Base-by-base conservation (phyloP, 2,797 vertebrate genomes). In the Petrocephalus sullivani region DNA sequence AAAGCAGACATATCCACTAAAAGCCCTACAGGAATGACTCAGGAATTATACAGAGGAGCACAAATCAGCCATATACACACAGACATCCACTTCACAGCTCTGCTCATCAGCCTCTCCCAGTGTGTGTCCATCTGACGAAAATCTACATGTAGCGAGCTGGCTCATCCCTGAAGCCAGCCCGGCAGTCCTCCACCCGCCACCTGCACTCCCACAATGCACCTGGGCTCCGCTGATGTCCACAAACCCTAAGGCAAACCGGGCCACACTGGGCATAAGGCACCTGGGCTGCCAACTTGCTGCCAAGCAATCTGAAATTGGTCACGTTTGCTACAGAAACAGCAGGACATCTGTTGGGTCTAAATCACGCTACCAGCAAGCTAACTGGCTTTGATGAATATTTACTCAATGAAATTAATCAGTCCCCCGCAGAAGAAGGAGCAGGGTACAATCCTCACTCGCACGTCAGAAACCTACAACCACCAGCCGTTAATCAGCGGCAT, bases 131-230 rank as follows among this genome's bases (percentile, higher is more conserved):
- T 88, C 87, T 83, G 87, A 88, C 3, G 12, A 49, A 46, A 56
- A 58, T 21, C 78, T 75, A 37, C 87, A 88, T 49, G 71, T 61
- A 16, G 71, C 19, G 37, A 61, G 87, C 54, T 60, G 19, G 71
- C 87, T 57, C 78, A 10, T 58, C 84, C 54, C 75, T 37, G 41
- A 28, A 51, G 75, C 54, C 54, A 46, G 49, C 23, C 57, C 82
- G 21, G 14, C 37, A 64, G 56, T 64, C 19, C 16, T 49, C 23
- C 60, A 28, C 33, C 61, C 21, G 53, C 61, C 60, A 87, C 57
- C 87, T 54, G 41, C 81, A 37, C 81, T 60, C 33, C 87, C 87
- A 61, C 46, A 71, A 37, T 64, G 81, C 60, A 88, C 23, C 81
- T 51, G 82, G 83, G 81, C 64, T 60, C 60, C 81, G 23, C 28